Base-by-base conservation (phyloP, 2,888 invertebrate genomes). In the Habrosyne pyritoides region DNA sequence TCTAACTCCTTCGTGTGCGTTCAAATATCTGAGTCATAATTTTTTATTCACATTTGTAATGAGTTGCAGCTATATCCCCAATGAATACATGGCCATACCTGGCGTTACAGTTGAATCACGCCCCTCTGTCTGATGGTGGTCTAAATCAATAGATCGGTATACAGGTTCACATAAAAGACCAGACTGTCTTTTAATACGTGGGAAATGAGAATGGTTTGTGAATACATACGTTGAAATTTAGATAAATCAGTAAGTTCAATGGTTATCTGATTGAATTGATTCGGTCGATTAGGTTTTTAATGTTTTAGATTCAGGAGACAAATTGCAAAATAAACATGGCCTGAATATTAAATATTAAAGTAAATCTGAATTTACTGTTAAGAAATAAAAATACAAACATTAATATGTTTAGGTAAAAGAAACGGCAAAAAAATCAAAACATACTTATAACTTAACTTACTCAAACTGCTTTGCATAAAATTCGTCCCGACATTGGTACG, bases 81-180 rank as follows among this genome's bases (percentile, higher is more conserved):
- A 69, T 69, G 64, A 67, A 68, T 71, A 69, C 62, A 61, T 72
- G 60, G 63, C 65, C 60, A 65, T 64, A 65, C 58, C 63, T 61
- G 70, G 47, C 67, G 83, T 79, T 77, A 83, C 78, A 83, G 77
- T 81, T 78, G 81, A 83, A 82, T 85, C 83, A 84, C 87, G 82
- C 86, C 89, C 88, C 86, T 86, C 80, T 74, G 82, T 79, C 77
- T n/a, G n/a, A n/a, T n/a, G 80, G 73, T 71, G 73, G 73, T 73
- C 79, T 77, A 74, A 86, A 88, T 89, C 89, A 88, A 89, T 89
- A 89, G 84, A 82, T 77, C 77, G 81, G 71, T 71, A 73, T 69
- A 69, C 61, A 58, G 59, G 59, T 61, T 60, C 46, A 58, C 68
- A 78, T 74, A 76, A 78, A 77, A 72, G 73, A 67, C 78, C 78